Percentiles rank a stretch among this genome's conserved stretches.
Conservation (phyloP, 2,888 invertebrate species). For the Embidobia sp. region DNA sequence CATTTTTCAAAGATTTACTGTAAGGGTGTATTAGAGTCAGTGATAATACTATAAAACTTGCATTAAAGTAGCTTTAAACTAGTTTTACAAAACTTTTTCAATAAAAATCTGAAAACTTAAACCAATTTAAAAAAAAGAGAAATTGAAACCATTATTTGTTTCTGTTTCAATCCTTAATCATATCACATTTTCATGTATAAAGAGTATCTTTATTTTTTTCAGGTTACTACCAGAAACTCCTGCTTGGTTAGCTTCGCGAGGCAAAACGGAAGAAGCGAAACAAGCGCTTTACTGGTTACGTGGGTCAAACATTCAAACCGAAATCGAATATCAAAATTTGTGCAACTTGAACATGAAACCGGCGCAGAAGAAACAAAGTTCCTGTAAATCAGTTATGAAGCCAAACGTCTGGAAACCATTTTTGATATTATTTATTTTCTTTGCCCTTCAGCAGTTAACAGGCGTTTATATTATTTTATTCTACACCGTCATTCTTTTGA, state of each 20-base stretch:
- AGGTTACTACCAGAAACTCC: constrained; percentile 87
- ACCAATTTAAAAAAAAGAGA: no score
- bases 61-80: no score
- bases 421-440: constrained; percentile 85
- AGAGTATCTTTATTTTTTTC: no score
- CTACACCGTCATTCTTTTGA: constrained; percentile 88
- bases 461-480: constrained; percentile 89
- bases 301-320: constrained; percentile 85
- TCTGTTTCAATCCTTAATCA: no score
- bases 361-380: constrained; percentile 62
- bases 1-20: no score
- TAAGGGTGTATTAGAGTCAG: no score
- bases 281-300: constrained; percentile 86
- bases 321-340: constrained; percentile 85
- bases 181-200: no score
- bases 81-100: no score
- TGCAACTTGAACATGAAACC: constrained; percentile 80
- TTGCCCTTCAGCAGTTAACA: constrained; percentile 87
- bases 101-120: no score
- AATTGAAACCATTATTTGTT: no score
- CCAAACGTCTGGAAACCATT: constrained; percentile 87
- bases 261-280: constrained; percentile 84
- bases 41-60: no score
- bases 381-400: constrained; percentile 75
- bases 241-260: constrained; percentile 85